phyloP scores from a whole-genome alignment of 2,888 invertebrate genomes.

The Leptinotarsa peninsularis region DNA sequence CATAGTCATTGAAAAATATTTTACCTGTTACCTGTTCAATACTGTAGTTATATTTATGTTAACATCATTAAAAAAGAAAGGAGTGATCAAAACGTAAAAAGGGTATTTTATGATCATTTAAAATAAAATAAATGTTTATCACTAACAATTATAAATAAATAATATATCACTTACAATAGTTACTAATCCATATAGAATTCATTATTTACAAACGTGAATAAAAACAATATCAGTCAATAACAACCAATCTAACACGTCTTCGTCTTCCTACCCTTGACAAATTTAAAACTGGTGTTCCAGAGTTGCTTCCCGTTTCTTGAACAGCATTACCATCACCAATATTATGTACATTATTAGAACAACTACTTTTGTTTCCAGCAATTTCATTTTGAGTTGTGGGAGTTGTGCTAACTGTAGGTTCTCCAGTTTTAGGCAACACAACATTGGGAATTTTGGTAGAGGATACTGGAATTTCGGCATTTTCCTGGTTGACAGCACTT shows the following conservation, averaged over 20 bases:
- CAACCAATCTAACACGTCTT: conserved; percentile 29
- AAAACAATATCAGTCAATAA: conserved; percentile 26
- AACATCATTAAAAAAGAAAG: too few species aligned
- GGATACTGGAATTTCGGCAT: neutral
- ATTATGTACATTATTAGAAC: neutral
- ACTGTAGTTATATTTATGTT: too few species aligned
- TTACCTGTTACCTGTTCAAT: too few species aligned
- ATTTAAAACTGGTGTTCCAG: neutral
- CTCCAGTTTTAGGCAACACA: too few species aligned
- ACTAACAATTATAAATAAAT: conserved; percentile 1
- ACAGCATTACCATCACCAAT: neutral
- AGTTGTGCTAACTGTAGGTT: too few species aligned
- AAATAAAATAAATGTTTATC: too few species aligned
- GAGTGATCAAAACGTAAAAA: too few species aligned
- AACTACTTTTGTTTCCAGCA: neutral
- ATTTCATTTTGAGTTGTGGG: neutral
- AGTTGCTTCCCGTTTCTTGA: neutral
- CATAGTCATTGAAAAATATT: too few species aligned
- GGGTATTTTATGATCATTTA: too few species aligned
- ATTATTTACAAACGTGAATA: conserved; percentile 10
- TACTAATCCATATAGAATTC: neutral
- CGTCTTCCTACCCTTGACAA: conserved; percentile 23
- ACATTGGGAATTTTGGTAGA: neutral
- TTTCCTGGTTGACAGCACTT: neutral
- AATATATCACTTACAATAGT: neutral